phyloP scores from a whole-genome alignment of 2,888 invertebrate genomes.

The Caenorhabditis sulstoni region DNA sequence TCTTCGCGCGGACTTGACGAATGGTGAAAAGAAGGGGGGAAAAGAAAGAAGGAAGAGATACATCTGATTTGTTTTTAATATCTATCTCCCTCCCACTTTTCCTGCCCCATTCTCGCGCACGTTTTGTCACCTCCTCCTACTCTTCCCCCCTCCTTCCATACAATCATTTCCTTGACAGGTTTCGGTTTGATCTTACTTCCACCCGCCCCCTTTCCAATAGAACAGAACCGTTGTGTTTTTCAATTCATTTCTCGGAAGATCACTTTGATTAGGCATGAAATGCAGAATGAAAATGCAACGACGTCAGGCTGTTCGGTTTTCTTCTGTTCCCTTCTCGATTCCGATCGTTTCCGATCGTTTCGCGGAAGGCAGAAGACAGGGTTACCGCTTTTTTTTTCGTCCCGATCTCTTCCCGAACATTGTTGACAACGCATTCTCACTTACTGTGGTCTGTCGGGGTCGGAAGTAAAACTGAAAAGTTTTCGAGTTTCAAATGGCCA shows the following conservation, averaged over 20 bases:
- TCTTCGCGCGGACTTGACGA: too few relatives aligned
- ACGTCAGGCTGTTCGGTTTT: neutral
- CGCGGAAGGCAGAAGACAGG: neutral
- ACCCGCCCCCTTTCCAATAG: neutral
- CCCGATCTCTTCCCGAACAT: too few relatives aligned
- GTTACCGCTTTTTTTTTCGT: too few relatives aligned
- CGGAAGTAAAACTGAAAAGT: neutral
- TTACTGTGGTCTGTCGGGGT: neutral
- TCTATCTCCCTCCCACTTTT: constrained; percentile 27
- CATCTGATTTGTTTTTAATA: constrained; percentile 20
- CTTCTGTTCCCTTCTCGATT: neutral
- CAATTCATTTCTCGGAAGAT: constrained; percentile 27
- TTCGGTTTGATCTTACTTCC: neutral
- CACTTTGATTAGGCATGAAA: constrained; percentile 53
- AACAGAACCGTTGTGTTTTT: neutral
- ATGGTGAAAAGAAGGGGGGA: neutral
- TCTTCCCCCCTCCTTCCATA: too few relatives aligned
- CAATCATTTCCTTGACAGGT: constrained; percentile 29
- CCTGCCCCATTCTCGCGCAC: constrained; percentile 36
- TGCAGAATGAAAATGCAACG: constrained; percentile 28
- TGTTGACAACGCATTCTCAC: too few relatives aligned
- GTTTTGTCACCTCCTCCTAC: constrained; percentile 31
- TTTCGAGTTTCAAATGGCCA: neutral
- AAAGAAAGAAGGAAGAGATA: constrained; percentile 9
- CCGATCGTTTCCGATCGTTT: neutral